Conservation (phyloP, 1,140 invertebrate genomes). For the Cydia fagiglandana region DNA sequence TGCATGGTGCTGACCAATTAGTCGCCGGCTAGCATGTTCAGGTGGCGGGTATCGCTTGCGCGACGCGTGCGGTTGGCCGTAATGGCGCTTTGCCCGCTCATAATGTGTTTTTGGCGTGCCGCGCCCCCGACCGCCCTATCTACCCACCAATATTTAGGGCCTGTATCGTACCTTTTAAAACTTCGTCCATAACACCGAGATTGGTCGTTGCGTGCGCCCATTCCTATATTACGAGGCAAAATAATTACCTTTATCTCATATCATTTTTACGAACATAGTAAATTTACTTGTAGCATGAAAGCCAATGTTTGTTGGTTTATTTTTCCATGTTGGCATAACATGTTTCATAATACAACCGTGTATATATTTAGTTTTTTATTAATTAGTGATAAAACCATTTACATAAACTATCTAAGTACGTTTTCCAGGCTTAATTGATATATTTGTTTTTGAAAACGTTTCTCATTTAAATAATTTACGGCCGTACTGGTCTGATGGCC, state of each 20-base stretch:
- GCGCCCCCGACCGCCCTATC: constrained; percentile 60
- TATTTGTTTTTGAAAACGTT: background rate
- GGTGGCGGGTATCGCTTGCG: constrained; percentile 57
- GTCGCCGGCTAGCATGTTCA: constrained; percentile 65
- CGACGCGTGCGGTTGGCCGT: constrained; percentile 67
- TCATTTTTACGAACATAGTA: constrained; percentile 63
- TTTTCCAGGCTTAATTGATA: background rate
- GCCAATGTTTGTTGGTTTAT: constrained; percentile 46
- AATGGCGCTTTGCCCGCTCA: constrained; percentile 61
- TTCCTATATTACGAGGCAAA: constrained; percentile 65
- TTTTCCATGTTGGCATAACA: constrained; percentile 41
- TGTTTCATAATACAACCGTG: constrained; percentile 38
- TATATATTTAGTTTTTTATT: constrained; percentile 35
- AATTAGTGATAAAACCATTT: background rate
- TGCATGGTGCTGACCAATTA: constrained; percentile 64
- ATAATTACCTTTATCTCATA: constrained; percentile 74
- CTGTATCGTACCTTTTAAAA: constrained; percentile 66
- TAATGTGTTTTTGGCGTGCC: constrained; percentile 72
- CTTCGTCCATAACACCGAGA: constrained; percentile 63
- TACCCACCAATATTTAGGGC: constrained; percentile 65
- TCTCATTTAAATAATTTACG: background rate
- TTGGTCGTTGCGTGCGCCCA: constrained; percentile 66
- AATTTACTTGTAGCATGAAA: constrained; percentile 68
- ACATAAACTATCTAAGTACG: background rate
- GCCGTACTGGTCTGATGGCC: background rate